phyloP scores from a whole-genome alignment of 1,140 invertebrate species.

The Trachymyrmex septentrionalis region DNA sequence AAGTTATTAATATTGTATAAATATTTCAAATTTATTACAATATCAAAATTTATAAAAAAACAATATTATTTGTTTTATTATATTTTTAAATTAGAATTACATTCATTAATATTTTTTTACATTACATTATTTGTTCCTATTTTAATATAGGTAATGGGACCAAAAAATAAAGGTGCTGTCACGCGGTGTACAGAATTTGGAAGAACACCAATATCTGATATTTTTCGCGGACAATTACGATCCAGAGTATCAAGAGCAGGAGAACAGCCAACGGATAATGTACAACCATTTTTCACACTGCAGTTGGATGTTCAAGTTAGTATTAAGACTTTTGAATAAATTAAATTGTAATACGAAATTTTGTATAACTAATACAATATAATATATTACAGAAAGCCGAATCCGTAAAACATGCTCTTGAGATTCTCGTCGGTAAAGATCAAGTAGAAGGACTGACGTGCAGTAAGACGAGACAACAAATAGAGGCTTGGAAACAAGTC shows the following conservation, averaged over 20 bases:
- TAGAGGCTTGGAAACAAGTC: conserved; percentile 95
- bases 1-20: not conserved
- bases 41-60: not conserved
- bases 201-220: conserved; percentile 95
- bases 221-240: conserved; percentile 96
- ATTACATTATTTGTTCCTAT: not conserved
- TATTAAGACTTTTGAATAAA: not conserved
- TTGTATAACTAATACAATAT: conserved; percentile 71
- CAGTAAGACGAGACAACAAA: conserved; percentile 92
- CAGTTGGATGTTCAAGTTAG: conserved; percentile 97
- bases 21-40: not conserved
- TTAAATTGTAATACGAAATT: not conserved
- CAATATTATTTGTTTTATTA: not conserved
- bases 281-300: conserved; percentile 97
- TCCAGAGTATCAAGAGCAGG: conserved; percentile 93
- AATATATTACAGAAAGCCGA: conserved; percentile 91
- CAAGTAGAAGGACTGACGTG: conserved; percentile 94
- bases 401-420: conserved; percentile 94
- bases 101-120: not conserved
- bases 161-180: conserved; percentile 94
- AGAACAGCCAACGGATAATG: conserved; percentile 92
- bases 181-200: conserved; percentile 93
- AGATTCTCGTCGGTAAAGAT: conserved; percentile 93
- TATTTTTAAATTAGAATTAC: not conserved
- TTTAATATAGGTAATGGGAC: conserved; percentile 91